Conservation (phyloP, 2,113 vertebrate species). For the Tonatia bakeri region DNA sequence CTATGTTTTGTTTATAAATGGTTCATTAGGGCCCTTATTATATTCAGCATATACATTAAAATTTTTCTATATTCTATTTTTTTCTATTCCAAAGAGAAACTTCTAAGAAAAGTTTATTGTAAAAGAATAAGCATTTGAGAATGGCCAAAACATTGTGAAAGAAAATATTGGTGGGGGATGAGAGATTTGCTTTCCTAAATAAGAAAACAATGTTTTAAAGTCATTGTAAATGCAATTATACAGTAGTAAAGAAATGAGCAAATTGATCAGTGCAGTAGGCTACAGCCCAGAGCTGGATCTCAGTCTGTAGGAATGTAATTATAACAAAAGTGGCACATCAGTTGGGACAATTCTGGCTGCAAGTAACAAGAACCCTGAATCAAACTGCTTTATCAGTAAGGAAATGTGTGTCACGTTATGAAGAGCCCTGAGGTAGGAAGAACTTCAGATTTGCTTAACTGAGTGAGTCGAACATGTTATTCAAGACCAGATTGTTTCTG, state of each 20-base stretch:
- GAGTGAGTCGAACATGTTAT: not conserved
- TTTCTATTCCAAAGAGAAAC: slow-evolving; percentile 25
- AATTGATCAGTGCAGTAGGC: not conserved
- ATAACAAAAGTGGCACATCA: not conserved
- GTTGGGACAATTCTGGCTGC: not conserved
- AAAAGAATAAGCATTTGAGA: slow-evolving; percentile 44
- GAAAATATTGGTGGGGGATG: not conserved
- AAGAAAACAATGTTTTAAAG: not conserved
- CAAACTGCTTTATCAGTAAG: not conserved
- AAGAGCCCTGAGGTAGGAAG: not conserved
- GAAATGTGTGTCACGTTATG: not conserved
- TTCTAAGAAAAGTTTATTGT: not conserved
- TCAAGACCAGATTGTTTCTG: not conserved
- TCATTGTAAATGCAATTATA: not conserved
- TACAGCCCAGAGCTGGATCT: not conserved
- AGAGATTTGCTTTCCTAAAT: not conserved
- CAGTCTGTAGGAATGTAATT: not conserved
- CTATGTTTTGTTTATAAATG: slow-evolving; percentile 25
- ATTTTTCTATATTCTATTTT: slow-evolving; percentile 25
- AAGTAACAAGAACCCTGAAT: not conserved
- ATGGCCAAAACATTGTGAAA: not conserved
- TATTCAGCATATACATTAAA: not conserved
- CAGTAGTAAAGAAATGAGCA: not conserved
- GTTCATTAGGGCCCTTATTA: not conserved
- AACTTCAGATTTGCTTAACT: not conserved